Conservation (phyloP, 2,888 invertebrate species). For the Omphaloscelis lunosa region DNA sequence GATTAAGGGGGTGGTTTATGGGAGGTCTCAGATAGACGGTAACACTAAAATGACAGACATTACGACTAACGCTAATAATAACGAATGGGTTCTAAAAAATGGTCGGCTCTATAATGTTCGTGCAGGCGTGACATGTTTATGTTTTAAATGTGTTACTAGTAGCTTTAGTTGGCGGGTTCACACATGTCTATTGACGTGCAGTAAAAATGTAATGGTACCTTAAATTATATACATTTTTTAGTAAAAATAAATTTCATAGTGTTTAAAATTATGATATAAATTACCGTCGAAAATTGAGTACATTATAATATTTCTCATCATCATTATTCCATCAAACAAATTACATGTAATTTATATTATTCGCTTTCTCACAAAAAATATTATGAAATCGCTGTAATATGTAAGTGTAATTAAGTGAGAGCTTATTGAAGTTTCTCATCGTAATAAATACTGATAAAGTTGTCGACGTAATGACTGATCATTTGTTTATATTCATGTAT, state of each 20-base stretch:
- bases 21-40: conserved; percentile 80
- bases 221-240: conserved; percentile 13
- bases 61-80: conserved; percentile 83
- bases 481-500: conserved; percentile 43
- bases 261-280: conserved; percentile 41
- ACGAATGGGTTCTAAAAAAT: conserved; percentile 80
- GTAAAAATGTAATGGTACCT: conserved; percentile 16
- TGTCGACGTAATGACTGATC: conserved; percentile 41
- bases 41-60: conserved; percentile 84
- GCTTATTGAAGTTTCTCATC: conserved; percentile 52
- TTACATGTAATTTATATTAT: conserved; percentile 52
- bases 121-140: conserved; percentile 59
- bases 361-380: conserved; percentile 48
- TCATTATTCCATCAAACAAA: conserved; percentile 61
- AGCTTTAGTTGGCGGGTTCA: conserved; percentile 29
- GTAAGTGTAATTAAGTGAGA: conserved; percentile 51
- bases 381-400: conserved; percentile 50
- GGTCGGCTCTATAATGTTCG: conserved; percentile 62
- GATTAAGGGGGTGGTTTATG: conserved; percentile 87
- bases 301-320: conserved; percentile 50
- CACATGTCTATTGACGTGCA: conserved; percentile 18
- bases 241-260: conserved; percentile 14
- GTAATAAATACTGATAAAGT: conserved; percentile 50
- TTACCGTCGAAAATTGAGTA: conserved; percentile 34
- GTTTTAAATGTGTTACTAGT: conserved; percentile 54